Conservation (phyloP, 2,113 vertebrate genomes). For the Lucifuga dentata region DNA sequence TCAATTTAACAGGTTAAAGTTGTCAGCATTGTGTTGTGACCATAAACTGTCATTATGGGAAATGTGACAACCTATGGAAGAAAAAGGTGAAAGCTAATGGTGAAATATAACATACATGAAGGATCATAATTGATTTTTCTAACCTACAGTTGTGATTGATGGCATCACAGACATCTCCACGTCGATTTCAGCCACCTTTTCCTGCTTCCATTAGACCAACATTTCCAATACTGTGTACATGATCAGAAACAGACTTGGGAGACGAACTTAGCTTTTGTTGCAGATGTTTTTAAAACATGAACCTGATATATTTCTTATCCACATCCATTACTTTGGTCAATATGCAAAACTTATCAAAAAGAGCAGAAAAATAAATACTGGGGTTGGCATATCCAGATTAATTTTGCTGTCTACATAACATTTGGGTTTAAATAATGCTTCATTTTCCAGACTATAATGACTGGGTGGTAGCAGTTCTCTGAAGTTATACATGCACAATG, state of each 20-base stretch:
- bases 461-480: too few relatives aligned
- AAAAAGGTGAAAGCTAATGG: neutral
- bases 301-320: slow-evolving; percentile 58
- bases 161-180: neutral
- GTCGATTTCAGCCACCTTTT: neutral
- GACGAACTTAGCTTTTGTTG: slow-evolving; percentile 38
- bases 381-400: slow-evolving; percentile 10
- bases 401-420: neutral
- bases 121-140: slow-evolving; percentile 11
- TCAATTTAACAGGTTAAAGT: neutral
- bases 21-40: neutral
- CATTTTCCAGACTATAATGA: slow-evolving; percentile 9
- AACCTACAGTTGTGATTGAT: neutral
- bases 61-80: neutral
- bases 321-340: slow-evolving; percentile 67
- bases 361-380: slow-evolving; percentile 44
- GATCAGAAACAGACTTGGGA: neutral
- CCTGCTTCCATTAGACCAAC: neutral
- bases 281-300: slow-evolving; percentile 70
- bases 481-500: too few relatives aligned
- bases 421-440: neutral
- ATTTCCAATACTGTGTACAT: neutral
- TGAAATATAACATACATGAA: neutral
- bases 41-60: neutral
- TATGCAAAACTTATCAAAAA: slow-evolving; percentile 62